Evolutionary conservation across 1,140 invertebrate genomes (phyloP), one percentile per base, ranked within the genome.

Genomic region (Drosophila pectinifera): DNA sequence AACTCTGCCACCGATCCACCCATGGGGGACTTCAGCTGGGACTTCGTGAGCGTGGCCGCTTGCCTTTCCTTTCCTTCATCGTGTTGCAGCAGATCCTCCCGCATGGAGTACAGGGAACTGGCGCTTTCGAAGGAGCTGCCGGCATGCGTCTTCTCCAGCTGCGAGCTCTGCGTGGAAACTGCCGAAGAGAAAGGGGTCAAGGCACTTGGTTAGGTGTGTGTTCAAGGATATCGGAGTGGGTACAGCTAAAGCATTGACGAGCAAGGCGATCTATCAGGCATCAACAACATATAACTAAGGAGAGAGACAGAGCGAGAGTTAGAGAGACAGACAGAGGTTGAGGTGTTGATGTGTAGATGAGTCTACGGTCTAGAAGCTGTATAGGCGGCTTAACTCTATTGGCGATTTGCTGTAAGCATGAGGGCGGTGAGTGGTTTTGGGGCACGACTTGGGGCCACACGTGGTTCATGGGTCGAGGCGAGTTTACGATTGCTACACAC

Each of bases 81-180:
- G n/a, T 80, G 72, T 45, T 84, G 84, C 13, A 91, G 90, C 42
- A 95, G 94, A 90, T 96, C 95, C 74, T 94, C 95, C 65, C 95
- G 94, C 38, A 95, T 95, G 28, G 96, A 93, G 91, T 96, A 96
- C 41, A 96, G 93, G 24, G 96, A 96, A 56, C 96, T 96, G 41
- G 95, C 96, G 84, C 96, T 97, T 90, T 96, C 96, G 90, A 96
- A 96, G 16, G 96, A 96, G 80, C 95, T 96, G 22, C 95, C 95
- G 61, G 95, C 95, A 68, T 95, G 94, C 3, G 93, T 93, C 42
- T 93, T 93, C 56, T 94, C 93, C 43, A 94, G 93, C 55, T 94
- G 93, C 24, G 94, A 94, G 36, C 93, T 92, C 43, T 93, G 92
- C 4, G 93, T 92, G 16, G 93, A 92, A 13, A 91, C 93, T 85